Conservation (phyloP, 37 sponge, comb jelly and placozoan genomes). For the Spongilla lacustris region DNA sequence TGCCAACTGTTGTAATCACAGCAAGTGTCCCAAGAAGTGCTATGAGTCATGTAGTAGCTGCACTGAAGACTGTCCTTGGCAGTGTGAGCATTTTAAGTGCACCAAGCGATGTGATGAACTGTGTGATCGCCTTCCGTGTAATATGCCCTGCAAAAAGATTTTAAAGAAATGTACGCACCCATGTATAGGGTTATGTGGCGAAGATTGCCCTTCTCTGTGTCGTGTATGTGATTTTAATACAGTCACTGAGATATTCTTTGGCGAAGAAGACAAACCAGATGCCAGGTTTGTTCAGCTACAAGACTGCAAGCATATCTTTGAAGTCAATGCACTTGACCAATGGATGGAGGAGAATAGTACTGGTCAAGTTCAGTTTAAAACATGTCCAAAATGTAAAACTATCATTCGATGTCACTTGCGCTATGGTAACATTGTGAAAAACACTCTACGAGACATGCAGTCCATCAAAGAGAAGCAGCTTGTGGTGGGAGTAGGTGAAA, state of each 20-base stretch:
- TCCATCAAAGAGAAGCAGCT: slow-evolving; percentile 60
- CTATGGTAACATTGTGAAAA: slow-evolving; percentile 84
- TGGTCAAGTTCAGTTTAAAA: slow-evolving; percentile 62
- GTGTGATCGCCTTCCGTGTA: slow-evolving; percentile 80
- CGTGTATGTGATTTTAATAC: slow-evolving; percentile 63
- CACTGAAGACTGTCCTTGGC: slow-evolving; percentile 81
- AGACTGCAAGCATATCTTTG: slow-evolving; percentile 86
- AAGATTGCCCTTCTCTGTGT: slow-evolving; percentile 78
- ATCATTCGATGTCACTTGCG: slow-evolving; percentile 71
- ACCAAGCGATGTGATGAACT: slow-evolving; percentile 73
- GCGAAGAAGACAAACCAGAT: slow-evolving; percentile 81
- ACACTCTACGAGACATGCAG: slow-evolving; percentile 58
- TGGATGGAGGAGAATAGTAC: slow-evolving; percentile 71
- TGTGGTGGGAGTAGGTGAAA: not conserved
- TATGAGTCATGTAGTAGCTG: slow-evolving; percentile 76
- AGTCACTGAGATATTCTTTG: slow-evolving; percentile 85
- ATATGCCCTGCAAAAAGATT: slow-evolving; percentile 41
- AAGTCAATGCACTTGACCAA: slow-evolving; percentile 73
- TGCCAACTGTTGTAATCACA: slow-evolving; percentile 78
- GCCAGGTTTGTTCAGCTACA: slow-evolving; percentile 81
- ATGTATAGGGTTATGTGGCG: slow-evolving; percentile 94
- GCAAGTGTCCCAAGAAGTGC: slow-evolving; percentile 73
- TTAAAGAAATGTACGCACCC: slow-evolving; percentile 69
- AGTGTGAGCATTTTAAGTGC: slow-evolving; percentile 75
- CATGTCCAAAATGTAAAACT: slow-evolving; percentile 83